Conservation (phyloP, 2,113 vertebrate species). For the Osmerus eperlanus region DNA sequence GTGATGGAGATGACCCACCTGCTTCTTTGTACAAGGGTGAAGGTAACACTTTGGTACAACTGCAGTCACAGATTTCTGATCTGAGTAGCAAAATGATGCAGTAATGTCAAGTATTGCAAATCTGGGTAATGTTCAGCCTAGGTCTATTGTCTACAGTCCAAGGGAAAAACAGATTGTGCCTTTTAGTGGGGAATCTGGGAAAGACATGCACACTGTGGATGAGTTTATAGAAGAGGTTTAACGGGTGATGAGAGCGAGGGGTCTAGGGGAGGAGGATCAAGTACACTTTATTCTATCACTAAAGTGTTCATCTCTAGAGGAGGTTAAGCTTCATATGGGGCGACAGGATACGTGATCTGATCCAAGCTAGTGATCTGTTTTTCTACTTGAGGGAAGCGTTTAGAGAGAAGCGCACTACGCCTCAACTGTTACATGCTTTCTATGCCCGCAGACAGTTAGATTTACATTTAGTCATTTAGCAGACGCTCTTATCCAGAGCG, state of each 20-base stretch:
- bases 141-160: constrained; percentile 14
- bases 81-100: constrained; percentile 10
- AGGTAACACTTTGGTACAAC: not conserved
- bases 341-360: not conserved
- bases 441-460: constrained; percentile 5
- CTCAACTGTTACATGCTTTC: constrained; percentile 22
- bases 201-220: constrained; percentile 4
- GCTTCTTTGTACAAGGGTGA: not conserved
- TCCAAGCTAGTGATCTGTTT: not conserved
- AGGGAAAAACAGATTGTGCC: constrained; percentile 9
- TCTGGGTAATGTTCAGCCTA: not conserved
- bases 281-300: not conserved
- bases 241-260: not conserved
- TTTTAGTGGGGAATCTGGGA: constrained; percentile 12
- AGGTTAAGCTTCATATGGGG: constrained; percentile 1
- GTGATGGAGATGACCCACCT: too few relatives aligned
- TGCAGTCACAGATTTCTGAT: constrained; percentile 4
- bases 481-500: too few relatives aligned
- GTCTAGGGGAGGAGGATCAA: not conserved
- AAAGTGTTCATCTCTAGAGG: not conserved
- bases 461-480: too few relatives aligned
- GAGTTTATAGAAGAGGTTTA: constrained; percentile 25
- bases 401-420: constrained; percentile 7
- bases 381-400: constrained; percentile 2
- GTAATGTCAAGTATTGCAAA: constrained; percentile 5